A percentile compares a stretch with the other conserved stretches of the same genome.
phyloP scores from a whole-genome alignment of 2,888 invertebrate species.

The Camponotus fellah region DNA sequence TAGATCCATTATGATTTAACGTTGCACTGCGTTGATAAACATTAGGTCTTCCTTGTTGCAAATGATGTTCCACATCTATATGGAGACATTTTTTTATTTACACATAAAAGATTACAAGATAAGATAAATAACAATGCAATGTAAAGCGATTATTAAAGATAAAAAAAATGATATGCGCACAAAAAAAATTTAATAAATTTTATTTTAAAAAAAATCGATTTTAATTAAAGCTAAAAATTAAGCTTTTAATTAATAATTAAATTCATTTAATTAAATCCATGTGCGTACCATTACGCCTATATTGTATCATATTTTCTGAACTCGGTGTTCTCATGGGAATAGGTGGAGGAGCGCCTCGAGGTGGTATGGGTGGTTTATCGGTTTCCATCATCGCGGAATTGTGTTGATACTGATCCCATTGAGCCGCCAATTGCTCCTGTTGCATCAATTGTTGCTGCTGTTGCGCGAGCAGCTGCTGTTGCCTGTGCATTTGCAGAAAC shows the following conservation, averaged over 20 bases:
- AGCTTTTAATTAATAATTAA: no score
- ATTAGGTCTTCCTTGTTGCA: conserved; percentile 80
- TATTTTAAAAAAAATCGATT: neutral
- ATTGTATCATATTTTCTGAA: conserved; percentile 82
- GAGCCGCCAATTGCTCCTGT: conserved; percentile 75
- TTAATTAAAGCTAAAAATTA: neutral
- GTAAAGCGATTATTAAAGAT: neutral
- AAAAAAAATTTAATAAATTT: neutral
- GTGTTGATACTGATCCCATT: conserved; percentile 75
- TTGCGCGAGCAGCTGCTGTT: conserved; percentile 82
- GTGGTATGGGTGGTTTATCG: conserved; percentile 88
- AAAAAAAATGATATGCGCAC: neutral
- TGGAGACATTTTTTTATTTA: neutral
- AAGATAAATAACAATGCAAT: neutral
- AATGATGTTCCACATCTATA: conserved; percentile 80
- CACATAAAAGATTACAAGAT: neutral
- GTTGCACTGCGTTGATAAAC: conserved; percentile 82
- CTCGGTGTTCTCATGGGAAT: conserved; percentile 86
- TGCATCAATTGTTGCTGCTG: conserved; percentile 84
- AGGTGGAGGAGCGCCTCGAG: conserved; percentile 88
- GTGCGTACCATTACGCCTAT: conserved; percentile 81
- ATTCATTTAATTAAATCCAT: no score
- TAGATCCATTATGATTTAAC: conserved; percentile 83
- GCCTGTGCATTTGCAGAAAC: conserved; percentile 87
- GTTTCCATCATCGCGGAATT: conserved; percentile 71